A percentile compares a stretch with the other conserved stretches of the same genome.
phyloP scores from a whole-genome alignment of 2,113 vertebrate genomes.

The Elephas maximus region DNA sequence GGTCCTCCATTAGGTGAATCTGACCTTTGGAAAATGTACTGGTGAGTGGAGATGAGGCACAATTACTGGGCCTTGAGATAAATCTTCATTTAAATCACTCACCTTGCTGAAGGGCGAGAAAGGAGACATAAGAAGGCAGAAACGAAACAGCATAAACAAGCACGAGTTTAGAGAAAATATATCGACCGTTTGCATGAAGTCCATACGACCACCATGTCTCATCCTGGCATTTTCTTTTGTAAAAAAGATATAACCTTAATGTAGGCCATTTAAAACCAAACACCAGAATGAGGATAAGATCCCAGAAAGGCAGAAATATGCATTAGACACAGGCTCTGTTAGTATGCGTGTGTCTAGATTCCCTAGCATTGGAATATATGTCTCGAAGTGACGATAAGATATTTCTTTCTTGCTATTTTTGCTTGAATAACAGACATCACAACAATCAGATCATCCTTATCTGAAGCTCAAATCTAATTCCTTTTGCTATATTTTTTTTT shows the following conservation, averaged over 20 bases:
- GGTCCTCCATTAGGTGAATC: background rate
- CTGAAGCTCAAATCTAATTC: background rate
- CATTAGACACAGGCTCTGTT: background rate
- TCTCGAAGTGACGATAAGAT: background rate
- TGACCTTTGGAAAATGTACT: background rate
- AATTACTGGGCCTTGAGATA: background rate
- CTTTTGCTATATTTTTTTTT: background rate
- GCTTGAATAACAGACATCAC: background rate
- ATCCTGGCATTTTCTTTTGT: conserved; percentile 28
- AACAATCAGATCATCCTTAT: background rate
- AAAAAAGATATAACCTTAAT: conserved; percentile 45
- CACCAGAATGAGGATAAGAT: background rate
- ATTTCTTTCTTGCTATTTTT: conserved; percentile 37
- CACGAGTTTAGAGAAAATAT: background rate
- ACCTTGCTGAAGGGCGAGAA: background rate
- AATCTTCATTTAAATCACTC: background rate
- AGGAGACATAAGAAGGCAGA: background rate
- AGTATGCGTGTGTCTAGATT: background rate
- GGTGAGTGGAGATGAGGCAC: background rate
- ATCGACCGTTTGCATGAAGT: background rate
- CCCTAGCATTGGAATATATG: background rate
- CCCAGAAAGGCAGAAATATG: background rate
- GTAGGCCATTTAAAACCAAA: conserved; percentile 40
- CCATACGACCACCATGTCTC: background rate
- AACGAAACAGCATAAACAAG: background rate